Evolutionary conservation across 2,113 vertebrate species (phyloP), one percentile per base, ranked within the genome.

Genomic region (Prinia subflava): DNA sequence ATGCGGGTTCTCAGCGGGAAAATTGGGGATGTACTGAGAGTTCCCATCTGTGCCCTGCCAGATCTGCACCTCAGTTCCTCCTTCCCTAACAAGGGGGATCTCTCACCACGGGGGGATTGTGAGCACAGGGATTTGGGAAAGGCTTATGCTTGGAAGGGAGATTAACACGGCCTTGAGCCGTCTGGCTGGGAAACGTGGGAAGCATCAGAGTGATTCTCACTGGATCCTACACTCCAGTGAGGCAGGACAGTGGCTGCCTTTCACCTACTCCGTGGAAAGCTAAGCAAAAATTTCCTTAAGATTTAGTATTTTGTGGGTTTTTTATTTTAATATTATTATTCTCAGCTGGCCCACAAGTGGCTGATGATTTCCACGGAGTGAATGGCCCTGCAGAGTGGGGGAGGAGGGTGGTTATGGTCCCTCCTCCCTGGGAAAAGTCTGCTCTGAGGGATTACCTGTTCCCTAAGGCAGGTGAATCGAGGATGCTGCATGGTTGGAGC

Each of bases 121-220:
- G 52, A 74, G 50, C 53, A 27, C 5, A 75, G 87, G 92, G 92
- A 95, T 94, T 93, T 95, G 86, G 67, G 81, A 56, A 78, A 68
- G 56, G 88, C 24, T 94, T 95, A 93, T 10, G 63, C 47, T 17
- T 18, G 81, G 96, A 37, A 87, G 60, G 87, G 46, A 93, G 96
- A 97, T 96, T 96, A 97, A 57, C 17, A 31, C 1, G 0, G 81
- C 30, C 69, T 83, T 46, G 68, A 89, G 70, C 81, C 0, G n/a
- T 87, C 91, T 82, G 94, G 10, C 84, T 96, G 77, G 65, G 19
- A 92, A 89, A 64, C 3, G 2, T 69, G 89, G 93, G 86, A 92
- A 70, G 53, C 42, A 56, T 39, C 60, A 69, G 3, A 71, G 68
- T 4, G 56, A 49, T 15, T 37, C 27, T 71, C 82, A 35, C 39